Evolutionary conservation across 2,113 vertebrate species (phyloP), one percentile per base, ranked within the genome.

Genomic region (Cyprinus carpio): DNA sequence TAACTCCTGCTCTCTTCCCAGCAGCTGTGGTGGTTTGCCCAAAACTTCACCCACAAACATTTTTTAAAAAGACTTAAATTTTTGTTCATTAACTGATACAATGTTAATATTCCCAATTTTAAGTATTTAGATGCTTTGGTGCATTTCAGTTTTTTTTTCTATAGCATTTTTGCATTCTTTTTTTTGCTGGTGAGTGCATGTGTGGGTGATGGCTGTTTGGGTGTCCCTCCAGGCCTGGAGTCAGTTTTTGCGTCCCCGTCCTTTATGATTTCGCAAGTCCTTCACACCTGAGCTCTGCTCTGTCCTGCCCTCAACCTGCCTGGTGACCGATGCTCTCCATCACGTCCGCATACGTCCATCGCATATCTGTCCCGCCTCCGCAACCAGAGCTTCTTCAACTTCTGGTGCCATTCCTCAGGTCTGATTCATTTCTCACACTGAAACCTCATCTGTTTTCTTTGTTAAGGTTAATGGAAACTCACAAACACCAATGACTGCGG

Each of bases 231-330:
- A 99, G 98, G 96, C 97, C 43, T 99, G 98, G 97, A 95, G 96
- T 92, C 96, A 96, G 92, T 99, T 99, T 0, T n/a, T n/a, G 94
- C 93, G 0, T 94, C 94, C 85, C 94, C n/a, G 92, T 71, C 91
- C n/a, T 99, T 65, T 95, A 96, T 0, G 98, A 99, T 90, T 92
- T 99, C 1, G 92, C 97, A 29, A 94, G 96, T 75, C 96, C 97
- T 0, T 95, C 97, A 87, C 96, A 98, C 88, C 90, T 97, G 0
- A 95, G 96, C 0, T 88, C 93, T 16, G 97, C 97, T 0, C 93
- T 99, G 27, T 95, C 96, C 88, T 99, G 98, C 87, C 93, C n/a
- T 99, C 91, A 99, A 99, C 2, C 94, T 99, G 82, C 96, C n/a
- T 99, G 87, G 95, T 99, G 87, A 98, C 97, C 16, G 97, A 97